Conservation (phyloP, 1,140 invertebrate species). For the Drosophila bocqueti region DNA sequence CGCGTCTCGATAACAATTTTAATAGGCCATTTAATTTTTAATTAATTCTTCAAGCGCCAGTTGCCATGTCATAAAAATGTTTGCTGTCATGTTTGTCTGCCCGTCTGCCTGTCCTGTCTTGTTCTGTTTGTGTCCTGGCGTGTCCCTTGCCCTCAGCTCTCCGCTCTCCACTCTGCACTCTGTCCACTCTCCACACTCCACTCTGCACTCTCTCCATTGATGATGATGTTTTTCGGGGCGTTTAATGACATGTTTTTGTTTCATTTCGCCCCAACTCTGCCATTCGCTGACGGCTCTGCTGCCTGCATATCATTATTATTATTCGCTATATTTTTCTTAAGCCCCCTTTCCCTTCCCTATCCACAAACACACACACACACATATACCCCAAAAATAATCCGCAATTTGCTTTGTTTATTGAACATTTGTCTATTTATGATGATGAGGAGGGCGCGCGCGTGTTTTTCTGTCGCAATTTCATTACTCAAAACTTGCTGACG, state of each 20-base stretch:
- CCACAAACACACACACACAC: background rate
- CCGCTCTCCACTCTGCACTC: background rate
- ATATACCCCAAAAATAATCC: conserved; percentile 25
- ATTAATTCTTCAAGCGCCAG: conserved; percentile 82
- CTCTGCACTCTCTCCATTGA: conserved; percentile 4
- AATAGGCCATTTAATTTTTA: conserved; percentile 83
- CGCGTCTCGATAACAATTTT: conserved; percentile 81
- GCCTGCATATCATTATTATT: conserved; percentile 76
- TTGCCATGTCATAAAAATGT: conserved; percentile 80
- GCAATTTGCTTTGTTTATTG: conserved; percentile 69
- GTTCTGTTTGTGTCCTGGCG: conserved; percentile 9
- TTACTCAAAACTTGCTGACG: conserved; percentile 57
- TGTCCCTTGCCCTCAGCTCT: conserved; percentile 9
- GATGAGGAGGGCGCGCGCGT: conserved; percentile 42
- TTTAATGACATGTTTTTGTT: conserved; percentile 74
- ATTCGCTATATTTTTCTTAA: conserved; percentile 48
- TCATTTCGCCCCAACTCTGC: conserved; percentile 33
- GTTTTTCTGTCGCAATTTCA: conserved; percentile 69
- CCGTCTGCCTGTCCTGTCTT: conserved; percentile 6
- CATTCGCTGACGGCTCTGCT: conserved; percentile 5
- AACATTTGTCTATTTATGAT: conserved; percentile 72
- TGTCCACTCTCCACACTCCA: background rate
- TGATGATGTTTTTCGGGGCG: conserved; percentile 34
- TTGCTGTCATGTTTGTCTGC: conserved; percentile 66
- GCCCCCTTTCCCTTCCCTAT: conserved; percentile 1